Percentiles rank a stretch among this genome's conserved stretches.
phyloP scores from a whole-genome alignment of 2,113 vertebrate species.

The Pardalotus punctatus region DNA sequence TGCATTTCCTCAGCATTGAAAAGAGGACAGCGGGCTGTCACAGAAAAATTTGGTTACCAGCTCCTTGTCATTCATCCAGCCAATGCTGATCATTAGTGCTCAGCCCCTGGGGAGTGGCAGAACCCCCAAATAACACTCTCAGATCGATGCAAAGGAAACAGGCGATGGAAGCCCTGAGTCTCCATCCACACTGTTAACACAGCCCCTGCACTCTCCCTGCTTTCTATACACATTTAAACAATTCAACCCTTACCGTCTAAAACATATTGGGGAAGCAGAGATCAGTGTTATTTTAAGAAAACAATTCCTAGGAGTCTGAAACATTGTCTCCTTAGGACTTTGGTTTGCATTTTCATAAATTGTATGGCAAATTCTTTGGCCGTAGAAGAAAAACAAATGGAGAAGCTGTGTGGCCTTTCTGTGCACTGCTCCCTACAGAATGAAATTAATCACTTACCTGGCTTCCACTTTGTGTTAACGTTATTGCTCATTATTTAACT shows the following conservation, averaged over 20 bases:
- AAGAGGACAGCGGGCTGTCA: neutral
- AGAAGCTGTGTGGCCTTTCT: neutral
- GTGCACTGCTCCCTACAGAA: neutral
- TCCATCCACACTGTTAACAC: neutral
- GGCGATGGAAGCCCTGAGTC: neutral
- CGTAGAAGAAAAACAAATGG: neutral
- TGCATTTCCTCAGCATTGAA: neutral
- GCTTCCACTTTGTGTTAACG: neutral
- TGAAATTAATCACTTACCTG: neutral
- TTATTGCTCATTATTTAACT: neutral
- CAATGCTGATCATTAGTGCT: neutral
- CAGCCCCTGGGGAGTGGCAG: neutral
- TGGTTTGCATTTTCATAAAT: neutral
- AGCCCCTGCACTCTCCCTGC: neutral
- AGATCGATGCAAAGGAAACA: neutral
- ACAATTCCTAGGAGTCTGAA: neutral
- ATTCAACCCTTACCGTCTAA: neutral
- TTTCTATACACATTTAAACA: neutral
- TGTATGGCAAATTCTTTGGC: neutral
- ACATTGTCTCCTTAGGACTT: neutral
- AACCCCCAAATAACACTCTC: neutral
- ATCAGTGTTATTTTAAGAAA: conserved; percentile 14
- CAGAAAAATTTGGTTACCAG: neutral
- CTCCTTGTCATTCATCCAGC: neutral
- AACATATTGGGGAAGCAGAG: neutral